Evolutionary conservation across 2,797 vertebrate genomes (phyloP).

Genomic region (Gallinago nigripennis): DNA sequence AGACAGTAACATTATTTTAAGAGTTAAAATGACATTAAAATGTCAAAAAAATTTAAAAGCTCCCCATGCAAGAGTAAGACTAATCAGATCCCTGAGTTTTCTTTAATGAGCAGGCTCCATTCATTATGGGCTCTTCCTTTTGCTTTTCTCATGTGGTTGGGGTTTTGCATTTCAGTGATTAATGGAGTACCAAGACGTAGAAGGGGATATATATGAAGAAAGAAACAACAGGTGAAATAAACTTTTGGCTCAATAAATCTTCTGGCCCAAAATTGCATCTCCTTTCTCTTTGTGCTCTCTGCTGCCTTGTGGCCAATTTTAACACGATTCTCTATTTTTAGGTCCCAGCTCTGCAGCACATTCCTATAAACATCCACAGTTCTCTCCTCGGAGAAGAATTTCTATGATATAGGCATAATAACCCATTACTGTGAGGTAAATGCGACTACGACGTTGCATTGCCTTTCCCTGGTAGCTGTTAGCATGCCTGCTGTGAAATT

Average conservation of each 20-base stretch:
- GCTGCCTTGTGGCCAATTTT: not conserved
- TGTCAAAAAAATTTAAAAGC: not conserved
- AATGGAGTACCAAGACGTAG: not conserved
- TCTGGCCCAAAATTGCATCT: not conserved
- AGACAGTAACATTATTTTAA: not conserved
- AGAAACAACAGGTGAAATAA: slow-evolving; percentile 3
- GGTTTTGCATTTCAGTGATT: slow-evolving; percentile 21
- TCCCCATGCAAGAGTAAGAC: not conserved
- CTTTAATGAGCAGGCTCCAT: not conserved
- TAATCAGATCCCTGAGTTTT: not conserved
- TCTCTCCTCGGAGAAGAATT: not conserved
- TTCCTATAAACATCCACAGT: not conserved
- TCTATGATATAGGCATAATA: not conserved
- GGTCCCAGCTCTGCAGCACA: not conserved
- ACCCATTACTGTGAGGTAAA: not conserved
- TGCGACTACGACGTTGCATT: fast-evolving
- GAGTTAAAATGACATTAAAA: not conserved
- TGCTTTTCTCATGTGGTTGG: not conserved
- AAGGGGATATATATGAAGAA: not conserved
- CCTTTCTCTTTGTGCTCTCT: not conserved
- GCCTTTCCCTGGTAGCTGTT: not conserved
- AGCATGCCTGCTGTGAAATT: not conserved
- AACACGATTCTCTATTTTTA: not conserved
- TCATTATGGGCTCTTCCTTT: not conserved
- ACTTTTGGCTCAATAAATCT: slow-evolving; percentile 4